Base-by-base conservation (phyloP, 2,888 invertebrate species). In the Tetragnatha montana region DNA sequence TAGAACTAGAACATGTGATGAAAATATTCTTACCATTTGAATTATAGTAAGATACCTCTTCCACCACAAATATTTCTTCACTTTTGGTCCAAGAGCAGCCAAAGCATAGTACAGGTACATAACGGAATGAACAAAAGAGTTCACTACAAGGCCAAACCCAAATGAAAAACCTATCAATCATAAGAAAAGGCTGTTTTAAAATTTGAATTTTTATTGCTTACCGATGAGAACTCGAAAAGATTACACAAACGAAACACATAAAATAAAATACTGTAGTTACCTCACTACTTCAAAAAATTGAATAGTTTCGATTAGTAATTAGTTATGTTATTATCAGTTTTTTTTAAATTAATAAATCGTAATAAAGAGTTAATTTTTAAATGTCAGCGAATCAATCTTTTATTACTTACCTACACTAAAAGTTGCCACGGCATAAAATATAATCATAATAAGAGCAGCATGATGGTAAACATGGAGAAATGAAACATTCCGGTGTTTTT, bases 1-100 rank as follows among this genome's bases (percentile, higher is more conserved):
- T 68, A 14, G 68, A 68, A 71, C n/a, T n/a, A n/a, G n/a, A n/a
- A n/a, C n/a, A n/a, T n/a, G n/a, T n/a, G n/a, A n/a, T n/a, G n/a
- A n/a, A n/a, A n/a, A 4, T 35, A 12, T 76, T 8, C 76, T 49
- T 76, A 50, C 76, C 76, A 76, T 76, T 76, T 76, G 76, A 76
- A 76, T 49, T 6, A 17, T 3, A 19, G 76, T 76, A n/a, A 76
- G 76, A 6, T 76, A 76, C 50, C 50, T 76, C 14, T 76, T 76
- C 76, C 76, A 76, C 76, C 76, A 76, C 8, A 76, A 17, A 19
- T 76, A 76, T 50, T 49, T 76, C 8, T 17, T 17, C 76, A 76
- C 50, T 7, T 47, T 47, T 14, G 76, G 76, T n/a, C 76, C 76
- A 0, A 76, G 50, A 17, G 76, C 76, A 8, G 76, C 14, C 35